Percentiles rank a stretch among this genome's conserved stretches.
phyloP scores from a whole-genome alignment of 2,888 invertebrate species.

The Tiliacea citrago region DNA sequence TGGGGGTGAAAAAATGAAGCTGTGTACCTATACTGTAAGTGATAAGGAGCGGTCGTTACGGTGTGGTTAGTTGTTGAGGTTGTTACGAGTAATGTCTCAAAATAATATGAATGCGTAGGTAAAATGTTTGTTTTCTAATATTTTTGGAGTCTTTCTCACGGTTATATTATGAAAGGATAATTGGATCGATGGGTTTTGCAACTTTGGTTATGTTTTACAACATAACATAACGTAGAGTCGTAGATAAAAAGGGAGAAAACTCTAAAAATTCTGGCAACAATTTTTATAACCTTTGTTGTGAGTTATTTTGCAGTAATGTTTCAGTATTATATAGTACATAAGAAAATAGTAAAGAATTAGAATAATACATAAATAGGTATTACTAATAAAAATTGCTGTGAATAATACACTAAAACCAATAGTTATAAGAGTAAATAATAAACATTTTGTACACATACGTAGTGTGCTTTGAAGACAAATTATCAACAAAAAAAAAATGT shows the following conservation, averaged over 20 bases:
- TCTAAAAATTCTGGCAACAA: background rate
- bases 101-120: background rate
- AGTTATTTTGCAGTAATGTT: background rate
- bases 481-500: too few relatives aligned
- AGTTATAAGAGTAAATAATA: background rate
- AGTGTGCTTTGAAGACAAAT: background rate
- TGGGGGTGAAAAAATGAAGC: conserved; percentile 62
- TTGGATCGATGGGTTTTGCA: background rate
- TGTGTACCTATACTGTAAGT: conserved; percentile 49
- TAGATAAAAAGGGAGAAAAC: background rate
- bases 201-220: background rate
- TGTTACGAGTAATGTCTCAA: background rate
- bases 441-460: background rate
- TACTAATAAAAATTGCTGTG: background rate
- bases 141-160: background rate
- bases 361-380: too few relatives aligned
- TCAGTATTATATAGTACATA: too few relatives aligned
- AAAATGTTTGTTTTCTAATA: too few relatives aligned
- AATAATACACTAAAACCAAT: background rate
- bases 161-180: background rate
- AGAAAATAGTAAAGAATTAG: background rate
- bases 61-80: conserved; percentile 3
- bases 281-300: too few relatives aligned
- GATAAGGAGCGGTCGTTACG: conserved; percentile 55
- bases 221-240: too few relatives aligned